phyloP scores from a whole-genome alignment of 2,113 vertebrate genomes.

The Bucco capensis region DNA sequence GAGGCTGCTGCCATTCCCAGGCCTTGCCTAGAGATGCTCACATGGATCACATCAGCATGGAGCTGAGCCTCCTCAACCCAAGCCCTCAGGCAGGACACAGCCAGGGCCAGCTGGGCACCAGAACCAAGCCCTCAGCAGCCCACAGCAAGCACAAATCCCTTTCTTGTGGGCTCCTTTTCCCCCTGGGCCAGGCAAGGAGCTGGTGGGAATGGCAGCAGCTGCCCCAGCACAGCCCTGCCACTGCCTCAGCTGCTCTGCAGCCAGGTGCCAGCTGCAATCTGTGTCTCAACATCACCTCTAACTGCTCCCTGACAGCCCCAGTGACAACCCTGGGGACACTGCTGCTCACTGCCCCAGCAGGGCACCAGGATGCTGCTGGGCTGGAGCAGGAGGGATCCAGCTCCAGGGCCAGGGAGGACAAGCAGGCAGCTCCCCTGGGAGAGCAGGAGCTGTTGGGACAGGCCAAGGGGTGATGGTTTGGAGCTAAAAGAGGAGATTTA shows the following conservation, averaged over 20 bases:
- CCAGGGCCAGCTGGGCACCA: not conserved
- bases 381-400: not conserved
- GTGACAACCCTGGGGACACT: fast-evolving
- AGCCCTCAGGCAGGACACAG: not conserved
- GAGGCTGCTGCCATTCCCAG: not conserved
- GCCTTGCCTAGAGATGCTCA: fast-evolving
- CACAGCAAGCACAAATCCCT: not conserved
- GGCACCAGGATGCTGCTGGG: fast-evolving
- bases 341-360: fast-evolving
- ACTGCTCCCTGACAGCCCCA: not conserved
- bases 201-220: not conserved
- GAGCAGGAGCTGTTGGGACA: not conserved
- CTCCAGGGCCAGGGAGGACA: fast-evolving
- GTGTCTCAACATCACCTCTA: not conserved
- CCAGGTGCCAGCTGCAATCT: not conserved
- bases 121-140: fast-evolving
- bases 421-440: not conserved
- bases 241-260: not conserved
- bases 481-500: not conserved
- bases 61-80: not conserved
- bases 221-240: not conserved
- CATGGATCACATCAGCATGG: fast-evolving
- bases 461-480: not conserved
- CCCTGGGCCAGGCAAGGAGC: not conserved
- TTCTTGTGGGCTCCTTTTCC: not conserved